Conservation (phyloP, 92 coral and sea anemone genomes). For the Zoanthus sociatus region DNA sequence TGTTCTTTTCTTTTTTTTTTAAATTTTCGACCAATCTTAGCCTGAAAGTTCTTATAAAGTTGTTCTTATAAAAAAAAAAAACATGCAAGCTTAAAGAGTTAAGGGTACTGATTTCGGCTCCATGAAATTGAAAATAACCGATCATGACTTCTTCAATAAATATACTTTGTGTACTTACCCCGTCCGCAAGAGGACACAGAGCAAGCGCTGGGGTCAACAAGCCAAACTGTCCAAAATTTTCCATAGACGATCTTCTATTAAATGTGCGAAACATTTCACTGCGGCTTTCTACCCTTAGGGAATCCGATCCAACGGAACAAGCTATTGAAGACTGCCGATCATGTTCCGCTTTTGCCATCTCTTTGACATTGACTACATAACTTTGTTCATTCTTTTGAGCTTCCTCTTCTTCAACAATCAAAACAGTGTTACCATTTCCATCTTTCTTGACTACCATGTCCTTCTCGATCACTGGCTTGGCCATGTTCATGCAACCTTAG, state of each 20-base stretch:
- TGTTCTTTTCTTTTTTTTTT: too few species aligned
- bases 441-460: conserved; percentile 21
- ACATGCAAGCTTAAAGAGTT: too few species aligned
- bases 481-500: conserved; percentile 10
- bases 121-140: not conserved
- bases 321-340: conserved; percentile 62
- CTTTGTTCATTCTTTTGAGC: not conserved
- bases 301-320: conserved; percentile 46
- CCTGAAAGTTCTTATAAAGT: too few species aligned
- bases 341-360: conserved; percentile 12
- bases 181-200: conserved; percentile 82
- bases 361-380: conserved; percentile 14
- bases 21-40: too few species aligned
- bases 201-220: conserved; percentile 89
- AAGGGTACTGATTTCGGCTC: too few species aligned
- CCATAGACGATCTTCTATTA: conserved; percentile 83
- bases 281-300: not conserved
- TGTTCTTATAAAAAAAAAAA: too few species aligned
- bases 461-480: not conserved
- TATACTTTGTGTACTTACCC: conserved; percentile 62
- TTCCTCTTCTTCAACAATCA: conserved; percentile 51
- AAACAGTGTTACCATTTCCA: conserved; percentile 46
- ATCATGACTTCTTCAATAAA: not conserved
- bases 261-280: conserved; percentile 68
- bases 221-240: conserved; percentile 92